Evolutionary conservation across 2,113 vertebrate genomes (phyloP).

Genomic region (Poeciliopsis turrubarensis): DNA sequence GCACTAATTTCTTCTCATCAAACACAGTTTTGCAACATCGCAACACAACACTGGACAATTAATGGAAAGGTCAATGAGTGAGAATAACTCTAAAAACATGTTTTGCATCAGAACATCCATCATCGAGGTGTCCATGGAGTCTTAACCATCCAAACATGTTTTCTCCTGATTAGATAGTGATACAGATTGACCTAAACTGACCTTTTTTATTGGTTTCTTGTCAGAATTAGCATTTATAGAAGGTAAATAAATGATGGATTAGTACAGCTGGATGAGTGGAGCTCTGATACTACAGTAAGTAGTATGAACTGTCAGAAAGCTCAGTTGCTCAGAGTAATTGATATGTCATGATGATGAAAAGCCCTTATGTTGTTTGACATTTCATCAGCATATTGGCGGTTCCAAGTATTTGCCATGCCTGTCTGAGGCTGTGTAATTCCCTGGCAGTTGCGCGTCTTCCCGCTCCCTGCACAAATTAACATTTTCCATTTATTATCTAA

Average conservation of each 20-base stretch:
- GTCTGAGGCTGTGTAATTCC: slow-evolving; percentile 58
- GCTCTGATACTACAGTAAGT: slow-evolving; percentile 85
- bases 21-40: neutral
- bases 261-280: slow-evolving; percentile 38
- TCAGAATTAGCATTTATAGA: slow-evolving; percentile 17
- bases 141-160: neutral
- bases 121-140: neutral
- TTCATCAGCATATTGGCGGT: slow-evolving; percentile 71
- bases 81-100: slow-evolving; percentile 3
- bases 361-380: slow-evolving; percentile 62
- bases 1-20: neutral
- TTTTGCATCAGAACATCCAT: neutral
- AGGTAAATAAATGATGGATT: slow-evolving; percentile 57
- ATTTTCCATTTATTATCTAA: slow-evolving; percentile 58
- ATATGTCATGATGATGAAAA: slow-evolving; percentile 66
- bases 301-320: slow-evolving; percentile 73
- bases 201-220: neutral
- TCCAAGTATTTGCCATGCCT: slow-evolving; percentile 55
- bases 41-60: slow-evolving; percentile 14
- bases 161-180: slow-evolving; percentile 3
- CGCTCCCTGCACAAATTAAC: slow-evolving; percentile 48
- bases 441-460: slow-evolving; percentile 43
- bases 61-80: slow-evolving; percentile 22
- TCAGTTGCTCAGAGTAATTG: slow-evolving; percentile 52
- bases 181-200: slow-evolving; percentile 23